Base-by-base conservation (phyloP, 2,888 invertebrate species). In the Drosophila nigricruria region DNA sequence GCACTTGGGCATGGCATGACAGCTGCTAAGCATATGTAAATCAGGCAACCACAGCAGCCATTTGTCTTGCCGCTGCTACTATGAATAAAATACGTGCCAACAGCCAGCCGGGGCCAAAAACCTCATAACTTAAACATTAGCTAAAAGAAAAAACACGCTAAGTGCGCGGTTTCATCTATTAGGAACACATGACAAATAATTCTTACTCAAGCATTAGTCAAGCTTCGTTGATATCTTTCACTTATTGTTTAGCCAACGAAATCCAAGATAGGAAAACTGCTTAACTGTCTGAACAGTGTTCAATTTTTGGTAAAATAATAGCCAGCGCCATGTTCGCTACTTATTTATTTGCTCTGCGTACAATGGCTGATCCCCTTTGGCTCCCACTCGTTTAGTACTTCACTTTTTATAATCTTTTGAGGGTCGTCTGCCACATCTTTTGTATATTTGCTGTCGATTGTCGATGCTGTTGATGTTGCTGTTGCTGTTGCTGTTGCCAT, bases 381-480 rank as follows among this genome's bases (percentile, higher is more conserved):
- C 45, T 23, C n/a, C 30, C 52, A 27, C 50, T 32, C 43, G 23
- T 20, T 49, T 32, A 20, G 34, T 38, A 54, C 38, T 79, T 79
- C 59, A 74, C 70, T 78, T 77, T 85, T 82, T 82, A 82, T 88
- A 82, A 82, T 82, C 86, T 88, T 79, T 82, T 79, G 78, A 79
- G 82, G 82, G 69, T 65, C 49, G 72, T 87, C 82, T 73, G 80
- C 45, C 73, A 77, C 71, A 74, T 77, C 82, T 81, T 81, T 82
- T 87, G 88, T 82, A 81, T 77, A 72, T 82, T 85, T 72, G 77
- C 61, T 63, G 63, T 53, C 42, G 72, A 62, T 62, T 76, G 74
- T 63, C 73, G 40, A 25, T 18, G 32, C 18, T 61, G 54, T 56
- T 67, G 62, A 36, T 45, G 40, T 32, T 66, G 62, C 40, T 66